Conservation (phyloP, 2,888 invertebrate genomes). For the Lithophane leautieri region DNA sequence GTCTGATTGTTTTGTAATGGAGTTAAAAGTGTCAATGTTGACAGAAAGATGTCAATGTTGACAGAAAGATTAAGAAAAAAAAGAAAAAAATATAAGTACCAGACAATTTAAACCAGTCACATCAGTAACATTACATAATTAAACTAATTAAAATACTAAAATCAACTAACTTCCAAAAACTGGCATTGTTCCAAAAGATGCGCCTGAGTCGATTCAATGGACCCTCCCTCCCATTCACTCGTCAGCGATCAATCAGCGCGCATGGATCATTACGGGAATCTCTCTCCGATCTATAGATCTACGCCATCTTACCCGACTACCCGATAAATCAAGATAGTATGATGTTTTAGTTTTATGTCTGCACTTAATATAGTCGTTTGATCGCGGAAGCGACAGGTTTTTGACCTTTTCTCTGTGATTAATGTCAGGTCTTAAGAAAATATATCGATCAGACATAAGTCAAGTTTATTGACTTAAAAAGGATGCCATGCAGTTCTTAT, state of each 20-base stretch:
- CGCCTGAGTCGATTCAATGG: slow-evolving; percentile 61
- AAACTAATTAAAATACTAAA: slow-evolving; percentile 47
- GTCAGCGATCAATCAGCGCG: slow-evolving; percentile 69
- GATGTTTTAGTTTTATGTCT: slow-evolving; percentile 53
- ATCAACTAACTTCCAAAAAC: slow-evolving; percentile 46
- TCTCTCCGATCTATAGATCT: slow-evolving; percentile 58
- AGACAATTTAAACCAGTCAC: neutral
- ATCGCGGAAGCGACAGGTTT: slow-evolving; percentile 42
- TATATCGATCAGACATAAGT: slow-evolving; percentile 37
- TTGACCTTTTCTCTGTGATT: slow-evolving; percentile 33
- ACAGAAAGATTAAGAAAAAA: slow-evolving; percentile 1
- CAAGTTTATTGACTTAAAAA: slow-evolving; percentile 42
- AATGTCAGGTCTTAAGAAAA: slow-evolving; percentile 27
- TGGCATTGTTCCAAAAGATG: slow-evolving; percentile 69
- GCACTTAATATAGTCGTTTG: slow-evolving; percentile 53
- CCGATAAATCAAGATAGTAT: slow-evolving; percentile 55
- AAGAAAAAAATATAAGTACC: neutral
- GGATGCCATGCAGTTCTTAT: slow-evolving; percentile 43
- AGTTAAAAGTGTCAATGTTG: slow-evolving; percentile 34
- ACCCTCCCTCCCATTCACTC: slow-evolving; percentile 67
- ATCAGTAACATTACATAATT: slow-evolving; percentile 9
- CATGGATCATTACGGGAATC: slow-evolving; percentile 62
- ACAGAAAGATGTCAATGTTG: slow-evolving; percentile 23
- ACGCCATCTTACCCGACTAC: slow-evolving; percentile 44
- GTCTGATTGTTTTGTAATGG: slow-evolving; percentile 49